Conservation (phyloP, 2,888 invertebrate genomes). For the Eremobia ochroleuca region DNA sequence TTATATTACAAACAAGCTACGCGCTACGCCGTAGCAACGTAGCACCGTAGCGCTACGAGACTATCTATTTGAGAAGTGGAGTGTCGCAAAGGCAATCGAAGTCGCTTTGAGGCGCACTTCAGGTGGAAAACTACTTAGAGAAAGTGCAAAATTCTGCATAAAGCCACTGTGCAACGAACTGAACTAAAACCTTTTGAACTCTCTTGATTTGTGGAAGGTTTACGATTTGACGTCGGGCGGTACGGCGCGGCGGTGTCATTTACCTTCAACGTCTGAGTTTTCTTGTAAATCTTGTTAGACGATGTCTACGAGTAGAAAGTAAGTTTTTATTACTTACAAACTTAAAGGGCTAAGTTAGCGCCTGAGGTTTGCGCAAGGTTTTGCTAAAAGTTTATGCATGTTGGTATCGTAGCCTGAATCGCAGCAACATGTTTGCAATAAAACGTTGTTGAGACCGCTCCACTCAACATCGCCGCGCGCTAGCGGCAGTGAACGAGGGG, state of each 20-base stretch:
- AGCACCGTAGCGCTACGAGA: conserved; percentile 51
- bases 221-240: conserved; percentile 21
- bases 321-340: conserved; percentile 26
- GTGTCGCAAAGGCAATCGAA: conserved; percentile 38
- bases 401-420: too few relatives aligned
- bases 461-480: too few relatives aligned
- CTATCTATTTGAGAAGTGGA: conserved; percentile 43
- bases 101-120: conserved; percentile 39
- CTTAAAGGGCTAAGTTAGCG: background rate
- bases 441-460: too few relatives aligned
- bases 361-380: background rate
- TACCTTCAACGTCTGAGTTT: conserved; percentile 46
- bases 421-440: background rate
- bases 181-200: conserved; percentile 48
- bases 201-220: conserved; percentile 50
- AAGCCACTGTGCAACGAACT: conserved; percentile 44
- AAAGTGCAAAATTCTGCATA: conserved; percentile 48
- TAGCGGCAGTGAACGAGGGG: too few relatives aligned
- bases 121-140: conserved; percentile 52
- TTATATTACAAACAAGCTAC: conserved; percentile 18
- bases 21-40: conserved; percentile 56
- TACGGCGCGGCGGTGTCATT: conserved; percentile 52
- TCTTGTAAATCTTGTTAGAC: conserved; percentile 27
- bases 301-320: conserved; percentile 18
- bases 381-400: background rate